Percentiles rank a stretch among this genome's conserved stretches.
Evolutionary conservation across 2,113 vertebrate species (phyloP).

Genomic region (Oostethus manadensis): DNA sequence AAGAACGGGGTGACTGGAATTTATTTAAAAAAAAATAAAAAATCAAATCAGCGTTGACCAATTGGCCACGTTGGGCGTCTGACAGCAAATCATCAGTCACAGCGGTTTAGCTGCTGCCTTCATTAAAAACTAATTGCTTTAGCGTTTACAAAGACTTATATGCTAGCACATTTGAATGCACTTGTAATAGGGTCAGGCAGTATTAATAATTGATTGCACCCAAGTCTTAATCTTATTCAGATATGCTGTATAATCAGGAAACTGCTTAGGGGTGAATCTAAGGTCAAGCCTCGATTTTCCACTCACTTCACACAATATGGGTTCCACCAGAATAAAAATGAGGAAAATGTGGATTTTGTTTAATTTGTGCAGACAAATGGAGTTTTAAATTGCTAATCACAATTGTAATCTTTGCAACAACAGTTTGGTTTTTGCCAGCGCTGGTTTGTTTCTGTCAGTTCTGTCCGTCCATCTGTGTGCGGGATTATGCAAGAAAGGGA

Average conservation of each 20-base stretch:
- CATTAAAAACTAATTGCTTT: conserved; percentile 41
- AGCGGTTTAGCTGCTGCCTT: conserved; percentile 38
- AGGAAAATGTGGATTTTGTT: not conserved
- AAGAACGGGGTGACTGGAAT: conserved; percentile 26
- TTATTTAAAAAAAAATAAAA: conserved; percentile 27
- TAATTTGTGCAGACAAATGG: too few relatives aligned
- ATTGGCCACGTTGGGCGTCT: conserved; percentile 31
- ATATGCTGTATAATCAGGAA: conserved; percentile 14
- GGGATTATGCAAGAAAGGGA: conserved; percentile 7
- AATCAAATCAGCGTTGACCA: conserved; percentile 27
- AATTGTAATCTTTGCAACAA: not conserved
- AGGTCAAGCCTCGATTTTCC: conserved; percentile 33
- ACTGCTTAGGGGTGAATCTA: conserved; percentile 32
- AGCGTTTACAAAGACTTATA: conserved; percentile 13
- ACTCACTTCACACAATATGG: not conserved
- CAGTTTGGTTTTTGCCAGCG: not conserved
- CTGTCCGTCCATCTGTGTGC: conserved; percentile 4
- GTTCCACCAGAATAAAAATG: conserved; percentile 1
- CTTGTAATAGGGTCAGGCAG: not conserved
- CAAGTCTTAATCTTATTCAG: conserved; percentile 12
- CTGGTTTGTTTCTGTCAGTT: not conserved
- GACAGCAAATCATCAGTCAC: conserved; percentile 44
- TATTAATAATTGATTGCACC: conserved; percentile 31
- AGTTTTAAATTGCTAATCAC: not conserved
- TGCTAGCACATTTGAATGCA: conserved; percentile 5